These are phyloP conservation scores for Carcina quercana DNA, from an alignment of 2,888 invertebrate species.

Conservation along the genomic window DNA sequence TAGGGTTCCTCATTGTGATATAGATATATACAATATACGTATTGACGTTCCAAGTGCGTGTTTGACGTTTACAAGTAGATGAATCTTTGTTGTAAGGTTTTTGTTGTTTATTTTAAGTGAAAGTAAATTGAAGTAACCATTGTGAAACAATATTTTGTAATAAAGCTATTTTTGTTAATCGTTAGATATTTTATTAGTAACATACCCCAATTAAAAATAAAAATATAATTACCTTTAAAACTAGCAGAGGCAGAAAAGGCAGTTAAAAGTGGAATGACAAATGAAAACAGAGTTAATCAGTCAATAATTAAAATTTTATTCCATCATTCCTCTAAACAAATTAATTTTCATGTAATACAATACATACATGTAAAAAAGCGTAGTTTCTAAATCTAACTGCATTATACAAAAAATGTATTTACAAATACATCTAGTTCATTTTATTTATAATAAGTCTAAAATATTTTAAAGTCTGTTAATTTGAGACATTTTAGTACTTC, in stretches of 20 bases:
- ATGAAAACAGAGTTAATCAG: slow-evolving; percentile 30
- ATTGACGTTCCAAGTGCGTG: too few species aligned
- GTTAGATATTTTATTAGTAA: background rate
- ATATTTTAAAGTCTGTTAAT: slow-evolving; percentile 1
- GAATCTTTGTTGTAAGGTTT: slow-evolving; percentile 26
- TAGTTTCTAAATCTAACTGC: slow-evolving; percentile 47
- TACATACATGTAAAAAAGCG: slow-evolving; percentile 44
- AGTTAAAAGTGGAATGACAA: slow-evolving; percentile 5
- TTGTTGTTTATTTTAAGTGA: slow-evolving; percentile 44
- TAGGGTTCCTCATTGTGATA: too few species aligned
- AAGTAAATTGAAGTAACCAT: slow-evolving; percentile 46
- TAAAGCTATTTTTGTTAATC: slow-evolving; percentile 49
- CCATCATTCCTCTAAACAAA: slow-evolving; percentile 40
- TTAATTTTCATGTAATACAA: slow-evolving; percentile 34
- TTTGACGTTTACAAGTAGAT: slow-evolving; percentile 27
- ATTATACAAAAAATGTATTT: slow-evolving; percentile 21
- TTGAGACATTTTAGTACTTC: slow-evolving; percentile 3
- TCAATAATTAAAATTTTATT: slow-evolving; percentile 62
- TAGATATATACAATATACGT: too few species aligned
- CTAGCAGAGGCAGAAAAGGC: background rate
- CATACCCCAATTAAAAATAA: background rate
- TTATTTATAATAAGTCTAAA: too few species aligned
- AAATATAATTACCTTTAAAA: too few species aligned
- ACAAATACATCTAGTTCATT: slow-evolving; percentile 7
- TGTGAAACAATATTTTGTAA: slow-evolving; percentile 42